These are phyloP conservation scores for Glossophaga mutica DNA, from an alignment of 2,797 vertebrate genomes.

Conservation along the genomic window DNA sequence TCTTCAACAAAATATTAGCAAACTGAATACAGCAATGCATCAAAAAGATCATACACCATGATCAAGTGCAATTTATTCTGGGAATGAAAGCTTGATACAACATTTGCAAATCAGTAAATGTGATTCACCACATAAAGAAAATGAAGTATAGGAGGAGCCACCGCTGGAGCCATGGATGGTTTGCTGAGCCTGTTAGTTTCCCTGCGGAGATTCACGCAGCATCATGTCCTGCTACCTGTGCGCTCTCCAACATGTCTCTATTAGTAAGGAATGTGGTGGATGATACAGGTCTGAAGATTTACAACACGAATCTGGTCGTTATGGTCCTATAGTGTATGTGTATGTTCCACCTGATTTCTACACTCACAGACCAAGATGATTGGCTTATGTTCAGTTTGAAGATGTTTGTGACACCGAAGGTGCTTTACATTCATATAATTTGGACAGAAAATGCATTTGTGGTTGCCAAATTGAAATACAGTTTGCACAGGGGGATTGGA, in stretches of 20 bases:
- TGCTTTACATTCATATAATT: background rate
- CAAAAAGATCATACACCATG: no score
- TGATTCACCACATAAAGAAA: no score
- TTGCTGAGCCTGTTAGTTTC: slow-evolving; percentile 48
- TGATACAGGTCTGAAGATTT: slow-evolving; percentile 88
- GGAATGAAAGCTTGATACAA: no score
- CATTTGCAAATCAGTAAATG: no score
- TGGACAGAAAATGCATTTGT: background rate
- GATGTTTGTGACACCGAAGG: background rate
- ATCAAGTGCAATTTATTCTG: no score
- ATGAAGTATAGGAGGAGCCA: no score
- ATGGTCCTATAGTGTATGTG: background rate
- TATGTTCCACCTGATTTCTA: background rate
- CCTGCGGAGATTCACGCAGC: background rate
- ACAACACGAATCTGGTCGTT: background rate
- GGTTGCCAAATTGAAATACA: no score
- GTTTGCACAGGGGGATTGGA: no score
- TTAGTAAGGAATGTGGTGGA: slow-evolving; percentile 96
- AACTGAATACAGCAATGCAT: no score
- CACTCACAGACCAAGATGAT: background rate
- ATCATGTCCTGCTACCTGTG: slow-evolving; percentile 93
- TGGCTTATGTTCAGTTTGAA: background rate
- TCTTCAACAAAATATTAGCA: no score
- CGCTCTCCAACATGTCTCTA: slow-evolving; percentile 92
- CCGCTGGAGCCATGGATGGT: no score